Evolutionary conservation across 2,113 vertebrate species (phyloP).

Genomic region (Archocentrus centrarchus): DNA sequence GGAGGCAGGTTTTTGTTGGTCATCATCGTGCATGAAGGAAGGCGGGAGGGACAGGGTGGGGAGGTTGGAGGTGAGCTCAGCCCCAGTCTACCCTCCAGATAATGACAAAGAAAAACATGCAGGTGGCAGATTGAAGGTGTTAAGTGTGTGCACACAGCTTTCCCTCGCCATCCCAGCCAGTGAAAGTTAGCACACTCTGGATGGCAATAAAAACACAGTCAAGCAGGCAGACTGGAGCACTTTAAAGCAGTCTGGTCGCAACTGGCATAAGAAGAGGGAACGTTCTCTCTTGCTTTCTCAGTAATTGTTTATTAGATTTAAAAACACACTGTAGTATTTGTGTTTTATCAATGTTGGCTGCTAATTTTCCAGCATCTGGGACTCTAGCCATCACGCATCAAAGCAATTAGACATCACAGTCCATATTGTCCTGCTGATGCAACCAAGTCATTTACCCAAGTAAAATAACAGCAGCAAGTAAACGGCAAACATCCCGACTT

Average conservation of each 20-base stretch:
- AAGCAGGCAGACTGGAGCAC: conserved; percentile 47
- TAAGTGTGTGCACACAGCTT: conserved; percentile 28
- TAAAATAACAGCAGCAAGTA: conserved; percentile 56
- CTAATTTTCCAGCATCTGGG: conserved; percentile 72
- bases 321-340: conserved; percentile 60
- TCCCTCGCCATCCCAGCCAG: conserved; percentile 30
- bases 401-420: conserved; percentile 72
- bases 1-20: conserved; percentile 59
- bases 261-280: conserved; percentile 44
- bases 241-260: conserved; percentile 52
- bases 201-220: conserved; percentile 64
- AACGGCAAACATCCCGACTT: conserved; percentile 45
- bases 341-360: conserved; percentile 43
- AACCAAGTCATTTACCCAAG: conserved; percentile 65
- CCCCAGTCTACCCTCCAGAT: conserved; percentile 64
- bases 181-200: conserved; percentile 59
- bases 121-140: conserved; percentile 65
- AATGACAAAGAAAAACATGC: conserved; percentile 64
- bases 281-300: conserved; percentile 20
- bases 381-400: conserved; percentile 45
- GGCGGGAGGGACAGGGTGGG: background rate
- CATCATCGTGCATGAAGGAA: conserved; percentile 12
- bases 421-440: conserved; percentile 69
- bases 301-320: conserved; percentile 53
- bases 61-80: conserved; percentile 28